These are phyloP conservation scores for Sturnira hondurensis DNA, from an alignment of 2,113 vertebrate species.

Conservation along the genomic window DNA sequence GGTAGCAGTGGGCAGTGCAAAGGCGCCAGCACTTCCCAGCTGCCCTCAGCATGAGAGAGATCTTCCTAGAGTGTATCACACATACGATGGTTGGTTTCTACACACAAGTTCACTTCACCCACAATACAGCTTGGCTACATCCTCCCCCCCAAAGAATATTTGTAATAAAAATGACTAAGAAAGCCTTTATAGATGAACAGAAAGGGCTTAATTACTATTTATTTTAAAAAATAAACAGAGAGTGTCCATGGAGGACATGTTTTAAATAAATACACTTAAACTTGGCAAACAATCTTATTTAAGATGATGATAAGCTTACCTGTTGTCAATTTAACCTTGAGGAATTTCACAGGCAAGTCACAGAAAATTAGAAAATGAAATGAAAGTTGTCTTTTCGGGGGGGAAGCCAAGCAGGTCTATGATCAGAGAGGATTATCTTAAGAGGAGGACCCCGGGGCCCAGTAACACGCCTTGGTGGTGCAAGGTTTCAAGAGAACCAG, in stretches of 20 bases:
- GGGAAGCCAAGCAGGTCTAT: not conserved
- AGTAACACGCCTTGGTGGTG: rapidly evolving
- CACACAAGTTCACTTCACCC: not conserved
- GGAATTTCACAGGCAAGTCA: not conserved
- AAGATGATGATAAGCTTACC: not conserved
- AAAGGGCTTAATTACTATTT: not conserved
- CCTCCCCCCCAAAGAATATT: not conserved
- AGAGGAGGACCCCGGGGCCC: not conserved
- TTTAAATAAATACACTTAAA: not conserved
- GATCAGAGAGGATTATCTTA: not conserved
- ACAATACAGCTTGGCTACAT: not conserved
- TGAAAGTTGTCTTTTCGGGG: not conserved
- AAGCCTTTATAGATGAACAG: not conserved
- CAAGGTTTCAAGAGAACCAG: not conserved
- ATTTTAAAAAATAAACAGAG: not conserved
- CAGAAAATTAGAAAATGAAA: not conserved
- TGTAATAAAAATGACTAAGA: not conserved
- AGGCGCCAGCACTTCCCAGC: not conserved
- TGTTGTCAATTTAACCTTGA: not conserved
- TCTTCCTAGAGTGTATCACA: not conserved
- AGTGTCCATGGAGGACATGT: not conserved
- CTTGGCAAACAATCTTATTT: not conserved
- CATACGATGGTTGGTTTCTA: not conserved
- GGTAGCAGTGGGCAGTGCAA: not conserved
- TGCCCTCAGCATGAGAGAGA: not conserved